These are phyloP conservation scores for Rhynchonema sp. DNA, from an alignment of 2,888 invertebrate species.

Conservation along the genomic window DNA sequence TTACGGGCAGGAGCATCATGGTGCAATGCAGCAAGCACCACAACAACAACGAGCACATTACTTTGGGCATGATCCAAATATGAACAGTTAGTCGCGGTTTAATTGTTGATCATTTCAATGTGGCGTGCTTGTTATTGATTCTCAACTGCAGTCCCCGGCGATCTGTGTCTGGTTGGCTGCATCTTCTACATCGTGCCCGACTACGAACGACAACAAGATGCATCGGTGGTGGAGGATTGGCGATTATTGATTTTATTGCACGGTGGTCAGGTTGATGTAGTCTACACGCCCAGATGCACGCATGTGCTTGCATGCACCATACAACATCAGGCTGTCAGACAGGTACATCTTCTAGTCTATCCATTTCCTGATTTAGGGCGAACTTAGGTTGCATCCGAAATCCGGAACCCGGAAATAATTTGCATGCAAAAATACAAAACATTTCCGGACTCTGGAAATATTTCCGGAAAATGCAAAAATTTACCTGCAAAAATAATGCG, in stretches of 20 bases:
- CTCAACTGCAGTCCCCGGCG: slow-evolving; percentile 44
- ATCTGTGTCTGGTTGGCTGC: slow-evolving; percentile 73
- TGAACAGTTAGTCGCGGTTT: slow-evolving; percentile 42
- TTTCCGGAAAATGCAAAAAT: too few species aligned
- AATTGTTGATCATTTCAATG: not conserved
- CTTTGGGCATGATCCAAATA: slow-evolving; percentile 61
- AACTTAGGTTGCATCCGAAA: too few species aligned
- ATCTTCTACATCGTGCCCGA: slow-evolving; percentile 64
- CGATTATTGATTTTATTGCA: slow-evolving; percentile 47
- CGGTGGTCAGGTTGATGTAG: slow-evolving; percentile 67
- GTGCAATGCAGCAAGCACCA: not conserved
- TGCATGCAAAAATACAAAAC: too few species aligned
- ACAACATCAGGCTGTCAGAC: slow-evolving; percentile 70
- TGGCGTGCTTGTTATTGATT: not conserved
- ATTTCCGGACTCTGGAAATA: too few species aligned
- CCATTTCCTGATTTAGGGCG: too few species aligned
- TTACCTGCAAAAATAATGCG: too few species aligned
- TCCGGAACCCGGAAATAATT: too few species aligned
- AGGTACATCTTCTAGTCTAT: too few species aligned
- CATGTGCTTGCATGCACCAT: slow-evolving; percentile 79
- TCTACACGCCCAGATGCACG: slow-evolving; percentile 65
- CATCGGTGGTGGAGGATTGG: slow-evolving; percentile 26
- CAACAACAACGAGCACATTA: slow-evolving; percentile 9
- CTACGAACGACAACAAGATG: slow-evolving; percentile 40
- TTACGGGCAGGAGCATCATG: not conserved